Evolutionary conservation across 2,888 invertebrate species (phyloP), one percentile per base, ranked within the genome.

Genomic region (Cephalotes varians): DNA sequence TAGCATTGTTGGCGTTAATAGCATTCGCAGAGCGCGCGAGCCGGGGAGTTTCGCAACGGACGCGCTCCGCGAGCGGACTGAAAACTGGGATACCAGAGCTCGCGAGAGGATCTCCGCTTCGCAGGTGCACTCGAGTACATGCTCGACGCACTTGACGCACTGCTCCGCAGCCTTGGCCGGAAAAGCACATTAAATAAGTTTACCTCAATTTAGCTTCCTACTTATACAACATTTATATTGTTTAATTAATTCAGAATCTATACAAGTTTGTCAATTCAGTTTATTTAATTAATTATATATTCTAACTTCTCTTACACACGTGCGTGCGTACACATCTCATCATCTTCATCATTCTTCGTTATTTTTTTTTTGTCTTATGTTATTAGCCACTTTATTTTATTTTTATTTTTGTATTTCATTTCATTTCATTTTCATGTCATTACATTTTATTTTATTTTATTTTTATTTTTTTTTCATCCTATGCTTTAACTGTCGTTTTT

Each of bases 31-130:
- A 44, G 65, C 60, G 77, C 37, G 37, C 51, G 67, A 67, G 34
- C 37, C 31, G 18, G 56, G 51, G 51, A 18, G 79, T 90, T 90
- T 89, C 84, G 87, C 86, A 89, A 91, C 85, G 82, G 90, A 90
- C 85, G 83, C 90, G 82, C 88, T 86, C 89, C 87, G 91, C 89
- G 90, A 90, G 90, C 88, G 87, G 89, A 86, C 86, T 90, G 91
- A 90, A 92, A 93, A 93, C 93, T 92, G 90, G 92, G 90, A 90
- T 91, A 92, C 86, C 92, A 88, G 92, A 92, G 88, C 89, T 90
- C 49, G 47, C 47, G 49, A 88, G 84, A 86, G 81, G 80, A 87
- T 83, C 88, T 88, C 87, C 88, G 89, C 79, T 82, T 85, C 65
- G 44, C 88, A 86, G 90, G 85, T 84, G 82, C 71, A 56, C 34